Base-by-base conservation (phyloP, 2,888 invertebrate genomes). In the Mechanitis messenoides region DNA sequence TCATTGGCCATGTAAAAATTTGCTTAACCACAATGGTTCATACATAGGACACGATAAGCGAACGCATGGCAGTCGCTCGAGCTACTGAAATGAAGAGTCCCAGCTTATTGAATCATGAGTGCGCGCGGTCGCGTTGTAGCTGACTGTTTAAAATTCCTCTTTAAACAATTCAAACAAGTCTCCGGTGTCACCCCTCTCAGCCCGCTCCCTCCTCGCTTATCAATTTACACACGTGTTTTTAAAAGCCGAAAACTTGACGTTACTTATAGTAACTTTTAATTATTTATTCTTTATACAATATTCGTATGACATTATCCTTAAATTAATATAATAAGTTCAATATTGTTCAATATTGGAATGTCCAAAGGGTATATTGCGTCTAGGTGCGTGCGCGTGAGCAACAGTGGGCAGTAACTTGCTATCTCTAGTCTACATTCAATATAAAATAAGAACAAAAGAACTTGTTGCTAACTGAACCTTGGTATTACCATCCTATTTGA, bases 1-100 rank as follows among this genome's bases (percentile, higher is more conserved):
- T 85, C 87, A 87, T 88, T 87, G 87, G 87, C 87, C 85, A 78
- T 79, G 80, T 76, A 79, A 80, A 80, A 77, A 81, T 79, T 82
- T 76, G 76, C 76, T 77, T 76, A 77, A 80, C 77, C 72, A 72
- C 80, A 76, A 79, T 73, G 80, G 78, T 74, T 78, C 74, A 80
- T 79, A 81, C 81, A 83, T 83, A 83, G 82, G 84, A 84, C 74
- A 77, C 75, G 77, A 68, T 71, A 75, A 78, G 75, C 72, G 78
- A 79, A 79, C 71, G 78, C 78, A 79, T 74, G 77, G 76, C 77
- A 79, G 75, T 74, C 70, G 71, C 68, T 68, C 72, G 68, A 68
- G 64, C 70, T 75, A 53, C 50, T 62, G 59, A 56, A 55, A 53
- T 60, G 58, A 50, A 50, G 60, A 58, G 73, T 9, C 50, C 31